Evolutionary conservation across 1,140 invertebrate species (phyloP), one percentile per base, ranked within the genome.

Genomic region (Aplysia californica): DNA sequence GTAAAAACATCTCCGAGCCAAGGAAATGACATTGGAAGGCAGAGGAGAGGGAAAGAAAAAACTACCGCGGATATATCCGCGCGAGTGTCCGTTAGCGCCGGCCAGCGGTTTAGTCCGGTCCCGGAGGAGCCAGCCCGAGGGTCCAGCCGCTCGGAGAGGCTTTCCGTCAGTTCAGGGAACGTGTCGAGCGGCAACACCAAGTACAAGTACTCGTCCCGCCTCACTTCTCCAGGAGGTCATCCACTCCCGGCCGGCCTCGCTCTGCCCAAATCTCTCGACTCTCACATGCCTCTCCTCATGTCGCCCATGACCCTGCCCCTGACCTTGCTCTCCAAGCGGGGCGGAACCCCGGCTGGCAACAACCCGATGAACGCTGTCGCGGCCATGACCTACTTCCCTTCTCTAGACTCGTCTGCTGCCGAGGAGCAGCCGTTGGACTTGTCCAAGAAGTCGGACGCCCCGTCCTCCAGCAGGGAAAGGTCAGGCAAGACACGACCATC

Each of bases 371-470:
- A 38, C 35, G 23, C 35, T 15, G 56, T 56, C 55, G 6, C 58
- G 29, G 5, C 26, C 56, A 20, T 70, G 68, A 33, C 1, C n/a
- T 70, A 55, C 21, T 23, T 56, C 26, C 44, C 68, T 23, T 2
- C 26, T 5, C 20, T 55, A 55, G n/a, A 10, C 44, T 31, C 29
- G 31, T 4, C 31, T 31, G 26, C 18, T 2, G 29, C 33, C 23
- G 70, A 72, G 26, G 70, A 72, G 10, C 70, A 72, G 58, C 70
- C 70, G 2, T 55, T 72, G n/a, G 70, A 72, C 36, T 61, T 72
- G 29, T 72, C 70, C 1, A 72, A 26, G n/a, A 72, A 72, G 23
- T 6, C 56, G 2, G 58, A 72, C 15, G 61, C n/a, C 36, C 2
- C 3, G 29, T 1, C 58, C 33, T 31, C 55, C n/a, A 1, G 26